Evolutionary conservation across 1,140 invertebrate genomes (phyloP), one percentile per base, ranked within the genome.

Genomic region (Temnothorax nylanderi): DNA sequence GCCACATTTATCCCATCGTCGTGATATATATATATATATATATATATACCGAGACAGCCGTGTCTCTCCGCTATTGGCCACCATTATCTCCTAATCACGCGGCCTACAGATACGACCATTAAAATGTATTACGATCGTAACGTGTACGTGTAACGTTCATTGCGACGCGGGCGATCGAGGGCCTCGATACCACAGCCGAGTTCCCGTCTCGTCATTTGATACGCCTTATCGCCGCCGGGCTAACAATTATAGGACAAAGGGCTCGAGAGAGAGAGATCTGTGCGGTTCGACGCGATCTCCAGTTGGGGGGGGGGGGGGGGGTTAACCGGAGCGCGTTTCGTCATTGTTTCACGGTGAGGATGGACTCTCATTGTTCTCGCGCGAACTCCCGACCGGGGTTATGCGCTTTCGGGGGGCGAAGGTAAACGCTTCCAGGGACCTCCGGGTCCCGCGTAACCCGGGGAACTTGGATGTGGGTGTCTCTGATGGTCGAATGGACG

Each of bases 241-340:
- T 58, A 49, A 60, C 87, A 90, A 90, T 91, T 89, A 87, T 34
- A 81, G 85, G 65, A 91, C 89, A 90, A 90, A 90, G 80, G 62
- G 16, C 51, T n/a, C 21, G 41, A 74, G 44, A 7, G 44, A 44
- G 44, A 47, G 69, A 80, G 65, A 72, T 72, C 37, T 32, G 54
- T 58, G 51, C 26, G 51, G 41, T 82, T 71, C 67, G 74, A 85
- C 86, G 58, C 78, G 82, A 85, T 75, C 51, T 51, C 41, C 72
- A 64, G 54, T 34, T 49, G 37, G 10, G 67, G 0, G 26, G 26
- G 26, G 26, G 26, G 26, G 26, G 26, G 26, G 1, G 44, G 80
- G 81, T 85, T 88, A 87, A 90, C 76, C 77, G 71, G 84, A 76
- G 34, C 47, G 77, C 58, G 60, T 89, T 87, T 74, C 74, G 62